A percentile compares a stretch with the other conserved stretches of the same genome.
phyloP scores from a whole-genome alignment of 2,113 vertebrate species.

The Saccopteryx leptura region DNA sequence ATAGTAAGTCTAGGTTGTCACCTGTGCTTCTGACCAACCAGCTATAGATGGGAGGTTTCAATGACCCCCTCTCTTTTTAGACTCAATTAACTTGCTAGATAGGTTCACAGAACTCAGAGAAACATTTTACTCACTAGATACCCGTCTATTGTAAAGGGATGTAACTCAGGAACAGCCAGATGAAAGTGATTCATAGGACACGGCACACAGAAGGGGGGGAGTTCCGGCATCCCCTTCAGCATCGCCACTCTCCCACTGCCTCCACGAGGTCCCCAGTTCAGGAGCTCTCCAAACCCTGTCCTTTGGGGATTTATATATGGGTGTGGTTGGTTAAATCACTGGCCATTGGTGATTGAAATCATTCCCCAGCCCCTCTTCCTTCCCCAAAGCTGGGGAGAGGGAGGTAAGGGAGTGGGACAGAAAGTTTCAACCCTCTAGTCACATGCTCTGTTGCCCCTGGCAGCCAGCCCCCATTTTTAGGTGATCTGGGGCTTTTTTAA shows the following conservation, averaged over 20 bases:
- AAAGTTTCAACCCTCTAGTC: neutral
- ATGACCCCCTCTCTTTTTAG: neutral
- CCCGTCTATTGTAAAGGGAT: neutral
- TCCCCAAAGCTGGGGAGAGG: neutral
- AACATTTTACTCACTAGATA: neutral
- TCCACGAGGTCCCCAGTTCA: neutral
- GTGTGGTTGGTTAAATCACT: neutral
- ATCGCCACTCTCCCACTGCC: neutral
- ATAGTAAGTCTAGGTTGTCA: neutral
- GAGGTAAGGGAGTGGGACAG: neutral
- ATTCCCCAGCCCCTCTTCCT: neutral
- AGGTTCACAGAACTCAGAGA: conserved; percentile 1
- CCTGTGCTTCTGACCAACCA: neutral
- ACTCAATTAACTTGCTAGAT: neutral
- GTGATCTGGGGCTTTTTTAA: neutral
- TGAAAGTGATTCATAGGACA: neutral
- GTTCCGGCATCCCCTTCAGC: neutral
- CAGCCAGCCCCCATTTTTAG: neutral
- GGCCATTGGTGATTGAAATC: neutral
- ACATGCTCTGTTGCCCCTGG: neutral
- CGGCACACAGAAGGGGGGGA: too few species aligned
- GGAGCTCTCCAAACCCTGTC: neutral
- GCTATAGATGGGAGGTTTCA: neutral
- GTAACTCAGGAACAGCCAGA: neutral
- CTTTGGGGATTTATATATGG: neutral